phyloP scores from a whole-genome alignment of 2,797 vertebrate species.

The Tragelaphus oryx region DNA sequence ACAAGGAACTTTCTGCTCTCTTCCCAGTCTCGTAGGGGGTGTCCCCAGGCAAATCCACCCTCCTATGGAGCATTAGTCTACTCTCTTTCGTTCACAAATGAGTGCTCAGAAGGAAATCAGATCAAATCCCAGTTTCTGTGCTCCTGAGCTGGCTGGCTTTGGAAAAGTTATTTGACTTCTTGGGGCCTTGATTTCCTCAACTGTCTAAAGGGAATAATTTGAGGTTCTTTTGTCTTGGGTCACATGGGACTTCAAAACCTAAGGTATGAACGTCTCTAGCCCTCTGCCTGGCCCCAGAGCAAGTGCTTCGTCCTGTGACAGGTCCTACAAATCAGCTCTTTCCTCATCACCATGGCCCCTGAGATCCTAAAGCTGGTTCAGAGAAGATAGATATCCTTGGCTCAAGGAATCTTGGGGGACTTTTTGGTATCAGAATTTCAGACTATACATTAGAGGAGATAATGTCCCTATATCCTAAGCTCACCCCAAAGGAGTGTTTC shows the following conservation, averaged over 20 bases:
- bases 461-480: neutral
- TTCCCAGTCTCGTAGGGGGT: neutral
- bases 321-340: neutral
- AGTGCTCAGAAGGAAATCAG: neutral
- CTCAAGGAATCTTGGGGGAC: neutral
- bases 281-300: neutral
- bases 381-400: neutral
- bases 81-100: rapidly evolving
- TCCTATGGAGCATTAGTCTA: neutral
- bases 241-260: neutral
- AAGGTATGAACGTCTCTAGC: neutral
- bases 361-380: neutral
- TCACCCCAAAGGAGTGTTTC: neutral
- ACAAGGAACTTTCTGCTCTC: neutral
- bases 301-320: neutral
- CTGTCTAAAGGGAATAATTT: neutral
- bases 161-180: neutral
- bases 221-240: neutral
- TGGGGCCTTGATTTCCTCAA: neutral
- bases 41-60: too few species aligned
- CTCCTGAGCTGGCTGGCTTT: neutral
- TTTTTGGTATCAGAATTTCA: neutral
- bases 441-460: neutral
- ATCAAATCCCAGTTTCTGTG: neutral
- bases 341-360: rapidly evolving